Percentiles rank a stretch among this genome's conserved stretches.
phyloP scores from a whole-genome alignment of 2,797 vertebrate genomes.

The Macroramphosus scolopax region DNA sequence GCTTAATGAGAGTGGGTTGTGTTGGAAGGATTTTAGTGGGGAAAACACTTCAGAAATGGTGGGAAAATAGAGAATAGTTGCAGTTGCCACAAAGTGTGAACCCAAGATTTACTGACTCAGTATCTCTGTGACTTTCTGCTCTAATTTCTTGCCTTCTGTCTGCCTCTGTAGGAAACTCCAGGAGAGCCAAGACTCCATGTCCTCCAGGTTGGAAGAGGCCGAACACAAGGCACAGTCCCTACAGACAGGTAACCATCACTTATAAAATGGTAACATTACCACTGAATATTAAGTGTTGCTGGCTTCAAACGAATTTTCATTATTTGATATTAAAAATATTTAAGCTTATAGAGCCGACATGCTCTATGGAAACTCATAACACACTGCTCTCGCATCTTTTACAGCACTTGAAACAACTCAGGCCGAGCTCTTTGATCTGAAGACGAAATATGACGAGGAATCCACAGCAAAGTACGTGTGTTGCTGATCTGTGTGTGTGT shows the following conservation, averaged over 20 bases:
- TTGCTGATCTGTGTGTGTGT: slow-evolving; percentile 45
- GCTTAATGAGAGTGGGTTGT: slow-evolving; percentile 79
- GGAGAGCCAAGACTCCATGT: slow-evolving; percentile 92
- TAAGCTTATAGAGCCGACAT: background rate
- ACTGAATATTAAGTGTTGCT: slow-evolving; percentile 5
- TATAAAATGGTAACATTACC: slow-evolving; percentile 6
- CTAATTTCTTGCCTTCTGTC: slow-evolving; percentile 27
- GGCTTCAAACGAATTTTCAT: too few relatives aligned
- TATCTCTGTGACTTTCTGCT: slow-evolving; percentile 57
- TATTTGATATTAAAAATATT: background rate
- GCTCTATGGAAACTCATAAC: background rate
- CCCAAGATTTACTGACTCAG: slow-evolving; percentile 55
- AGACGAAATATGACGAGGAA: slow-evolving; percentile 98
- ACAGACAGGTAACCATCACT: slow-evolving; percentile 86
- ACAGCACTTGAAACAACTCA: slow-evolving; percentile 97
- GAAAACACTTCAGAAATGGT: slow-evolving; percentile 74
- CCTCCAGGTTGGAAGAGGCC: slow-evolving; percentile 92
- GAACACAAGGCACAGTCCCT: slow-evolving; percentile 93
- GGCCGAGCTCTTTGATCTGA: slow-evolving; percentile 98
- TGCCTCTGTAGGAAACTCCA: slow-evolving; percentile 85
- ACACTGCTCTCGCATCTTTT: slow-evolving; percentile 34
- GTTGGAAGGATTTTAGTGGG: slow-evolving; percentile 73
- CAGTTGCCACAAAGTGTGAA: slow-evolving; percentile 59
- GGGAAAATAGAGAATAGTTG: slow-evolving; percentile 71
- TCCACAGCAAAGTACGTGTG: slow-evolving; percentile 94